Percentiles rank a stretch among this genome's conserved stretches.
Conservation (phyloP, 1,140 invertebrate species). For the Planococcus citri region DNA sequence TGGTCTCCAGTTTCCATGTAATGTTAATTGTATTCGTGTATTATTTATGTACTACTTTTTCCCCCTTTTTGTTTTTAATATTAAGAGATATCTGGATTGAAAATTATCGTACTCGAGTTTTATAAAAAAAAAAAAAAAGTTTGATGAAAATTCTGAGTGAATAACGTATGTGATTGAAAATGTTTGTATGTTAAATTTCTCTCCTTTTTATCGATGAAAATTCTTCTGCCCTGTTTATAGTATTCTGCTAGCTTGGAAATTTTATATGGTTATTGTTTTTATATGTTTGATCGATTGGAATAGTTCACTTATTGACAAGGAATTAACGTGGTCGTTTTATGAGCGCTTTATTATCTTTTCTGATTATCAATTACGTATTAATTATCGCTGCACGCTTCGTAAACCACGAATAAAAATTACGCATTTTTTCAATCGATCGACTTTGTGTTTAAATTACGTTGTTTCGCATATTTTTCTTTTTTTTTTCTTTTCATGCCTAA, state of each 20-base stretch:
- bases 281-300: neutral
- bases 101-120: too few relatives aligned
- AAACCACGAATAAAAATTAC: too few relatives aligned
- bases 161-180: neutral
- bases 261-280: neutral
- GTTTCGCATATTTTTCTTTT: too few relatives aligned
- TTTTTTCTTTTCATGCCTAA: neutral
- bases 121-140: too few relatives aligned
- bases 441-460: neutral
- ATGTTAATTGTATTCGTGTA: slow-evolving; percentile 25
- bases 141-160: slow-evolving; percentile 1
- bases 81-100: neutral
- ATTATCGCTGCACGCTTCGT: neutral
- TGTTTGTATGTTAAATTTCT: neutral
- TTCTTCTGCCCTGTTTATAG: neutral
- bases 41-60: too few relatives aligned
- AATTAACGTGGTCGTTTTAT: too few relatives aligned
- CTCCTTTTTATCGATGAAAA: neutral
- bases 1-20: slow-evolving; percentile 72
- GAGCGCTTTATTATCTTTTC: neutral
- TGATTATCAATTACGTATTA: neutral
- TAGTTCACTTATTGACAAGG: too few relatives aligned
- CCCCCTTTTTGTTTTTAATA: too few relatives aligned
- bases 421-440: neutral
- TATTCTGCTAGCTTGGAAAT: neutral